Evolutionary conservation across 2,113 vertebrate species (phyloP).

Genomic region (Pseudorasbora parva): DNA sequence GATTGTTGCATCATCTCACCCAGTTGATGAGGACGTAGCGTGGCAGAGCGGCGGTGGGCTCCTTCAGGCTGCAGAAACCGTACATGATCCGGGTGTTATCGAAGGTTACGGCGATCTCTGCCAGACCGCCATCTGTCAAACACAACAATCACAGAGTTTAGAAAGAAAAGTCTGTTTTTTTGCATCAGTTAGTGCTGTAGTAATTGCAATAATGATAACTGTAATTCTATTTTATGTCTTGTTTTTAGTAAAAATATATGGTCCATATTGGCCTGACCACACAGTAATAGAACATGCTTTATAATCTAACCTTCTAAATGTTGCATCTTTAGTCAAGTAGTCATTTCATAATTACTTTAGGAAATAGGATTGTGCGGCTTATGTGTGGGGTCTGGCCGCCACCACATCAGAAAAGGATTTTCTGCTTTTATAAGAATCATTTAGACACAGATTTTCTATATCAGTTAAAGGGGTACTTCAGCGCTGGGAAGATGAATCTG

Average conservation of each 20-base stretch:
- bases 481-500: too few relatives aligned
- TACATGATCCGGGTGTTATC: constrained; percentile 96
- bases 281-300: neutral
- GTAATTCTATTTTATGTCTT: too few relatives aligned
- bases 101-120: constrained; percentile 88
- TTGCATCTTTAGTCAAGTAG: neutral
- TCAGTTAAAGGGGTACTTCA: too few relatives aligned
- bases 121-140: constrained; percentile 86
- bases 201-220: neutral
- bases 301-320: neutral
- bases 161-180: neutral
- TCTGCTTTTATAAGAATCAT: neutral
- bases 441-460: neutral
- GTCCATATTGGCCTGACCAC: neutral
- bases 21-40: constrained; percentile 98
- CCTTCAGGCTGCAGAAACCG: constrained; percentile 97
- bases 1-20: constrained; percentile 75
- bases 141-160: constrained; percentile 25
- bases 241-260: neutral
- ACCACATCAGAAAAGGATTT: neutral
- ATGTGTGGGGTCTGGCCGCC: constrained; percentile 2
- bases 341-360: constrained; percentile 10
- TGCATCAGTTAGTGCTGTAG: neutral
- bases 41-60: constrained; percentile 86
- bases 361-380: neutral